Evolutionary conservation across 35 echinoderm and acorn worm genomes (phyloP), one percentile per base, ranked within the genome.

Genomic region (Holothuria glaberrima): DNA sequence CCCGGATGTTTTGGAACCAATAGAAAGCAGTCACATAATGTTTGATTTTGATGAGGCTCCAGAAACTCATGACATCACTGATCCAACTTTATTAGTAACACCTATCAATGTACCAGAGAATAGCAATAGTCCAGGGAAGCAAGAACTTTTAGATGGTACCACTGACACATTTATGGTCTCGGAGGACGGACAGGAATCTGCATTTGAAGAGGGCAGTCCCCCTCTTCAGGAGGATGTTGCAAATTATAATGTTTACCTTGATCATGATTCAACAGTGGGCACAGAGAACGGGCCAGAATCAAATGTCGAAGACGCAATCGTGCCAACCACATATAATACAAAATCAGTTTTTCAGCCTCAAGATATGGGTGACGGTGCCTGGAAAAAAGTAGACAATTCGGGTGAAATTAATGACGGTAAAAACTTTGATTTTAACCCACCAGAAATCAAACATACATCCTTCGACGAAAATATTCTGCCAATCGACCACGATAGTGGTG

Each of bases 391-490:
- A 3, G 18, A 48, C 50, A 48, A 6, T 12, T 13, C 20, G 20
- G 44, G 38, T 9, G 38, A 50, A 19, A 78, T 9, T 14, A 33
- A 78, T 21, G 26, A 78, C 21, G 29, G 27, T 22, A 25, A 35
- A 3, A 48, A 78, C 33, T 7, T 78, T 78, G 50, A 24, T 48
- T 84, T 84, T 33, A 31, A 63, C 9, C 30, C 58, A 16, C 9
- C 52, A 17, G 30, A 48, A n/a, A 22, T 56, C 3, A 30, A 48
- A n/a, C 33, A 61, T 22, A 60, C 24, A 21, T 36, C 80, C n/a
- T 84, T 84, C 46, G 27, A 84, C 9, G 80, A 84, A 63, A 84
- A 59, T 61, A 54, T 84, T 28, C 34, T 84, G 21, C 80, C 80
- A 9, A 9, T 56, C 33, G 46, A 84, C 59, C 34, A 63, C 32